A percentile compares a stretch with the other conserved stretches of the same genome.
These are phyloP conservation scores for Manacus vitellinus DNA, from an alignment of 2,113 vertebrate genomes.

Conservation along the genomic window DNA sequence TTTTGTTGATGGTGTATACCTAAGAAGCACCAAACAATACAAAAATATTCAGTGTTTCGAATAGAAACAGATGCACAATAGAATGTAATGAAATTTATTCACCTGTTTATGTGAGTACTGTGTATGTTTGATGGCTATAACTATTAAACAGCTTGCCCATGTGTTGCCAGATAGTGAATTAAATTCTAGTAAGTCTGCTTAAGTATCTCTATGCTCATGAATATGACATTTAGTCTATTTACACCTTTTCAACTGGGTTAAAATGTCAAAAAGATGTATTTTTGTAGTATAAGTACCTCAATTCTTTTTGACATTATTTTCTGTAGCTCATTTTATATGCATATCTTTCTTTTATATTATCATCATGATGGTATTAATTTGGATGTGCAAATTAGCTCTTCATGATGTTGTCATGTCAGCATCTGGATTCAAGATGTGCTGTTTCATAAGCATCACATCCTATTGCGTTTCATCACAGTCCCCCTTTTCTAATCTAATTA, in stretches of 20 bases:
- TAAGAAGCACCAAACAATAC: neutral
- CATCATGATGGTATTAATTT: constrained; percentile 53
- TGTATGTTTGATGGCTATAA: neutral
- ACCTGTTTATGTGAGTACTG: constrained; percentile 23
- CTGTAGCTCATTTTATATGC: neutral
- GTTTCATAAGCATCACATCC: constrained; percentile 31
- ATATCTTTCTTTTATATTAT: constrained; percentile 40
- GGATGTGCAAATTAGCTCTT: constrained; percentile 71
- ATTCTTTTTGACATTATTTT: neutral
- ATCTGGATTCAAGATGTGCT: constrained; percentile 66
- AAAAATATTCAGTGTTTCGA: neutral
- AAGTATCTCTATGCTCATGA: neutral
- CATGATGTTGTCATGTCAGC: constrained; percentile 67
- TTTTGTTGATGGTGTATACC: neutral
- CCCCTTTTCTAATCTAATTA: constrained; percentile 53
- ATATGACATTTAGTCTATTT: neutral
- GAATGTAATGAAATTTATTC: constrained; percentile 31
- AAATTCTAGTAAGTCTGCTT: neutral
- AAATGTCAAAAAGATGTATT: constrained; percentile 11
- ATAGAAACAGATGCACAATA: constrained; percentile 1
- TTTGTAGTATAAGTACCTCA: neutral
- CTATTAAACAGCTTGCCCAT: constrained; percentile 21
- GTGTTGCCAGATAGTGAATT: neutral
- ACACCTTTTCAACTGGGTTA: neutral
- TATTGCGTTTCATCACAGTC: constrained; percentile 13